Evolutionary conservation across 2,113 vertebrate species (phyloP).

Genomic region (Clarias magur): DNA sequence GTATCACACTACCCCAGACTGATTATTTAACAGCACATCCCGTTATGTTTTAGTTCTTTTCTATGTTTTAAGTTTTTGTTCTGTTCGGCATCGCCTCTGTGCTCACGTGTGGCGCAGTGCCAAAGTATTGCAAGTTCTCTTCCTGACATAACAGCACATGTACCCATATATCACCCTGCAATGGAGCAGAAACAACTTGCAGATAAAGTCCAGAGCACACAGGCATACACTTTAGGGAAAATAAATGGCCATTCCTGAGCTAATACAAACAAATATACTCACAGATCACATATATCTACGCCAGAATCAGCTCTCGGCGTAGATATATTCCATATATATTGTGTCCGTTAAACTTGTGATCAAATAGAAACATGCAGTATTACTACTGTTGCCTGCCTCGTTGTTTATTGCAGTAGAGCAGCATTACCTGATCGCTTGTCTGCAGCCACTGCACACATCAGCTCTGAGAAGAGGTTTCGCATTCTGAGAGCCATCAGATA

Average conservation of each 20-base stretch:
- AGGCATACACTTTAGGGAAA: background rate
- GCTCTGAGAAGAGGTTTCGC: background rate
- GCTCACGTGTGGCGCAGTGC: background rate
- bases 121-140: constrained; percentile 41
- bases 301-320: background rate
- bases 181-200: background rate
- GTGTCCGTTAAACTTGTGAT: background rate
- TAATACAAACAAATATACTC: background rate
- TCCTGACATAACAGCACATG: constrained; percentile 42
- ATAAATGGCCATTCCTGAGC: background rate
- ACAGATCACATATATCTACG: background rate
- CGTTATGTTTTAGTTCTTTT: background rate
- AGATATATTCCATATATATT: too few relatives aligned
- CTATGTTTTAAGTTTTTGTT: background rate
- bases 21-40: background rate
- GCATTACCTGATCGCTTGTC: background rate
- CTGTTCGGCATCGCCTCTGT: background rate
- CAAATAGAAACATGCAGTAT: background rate
- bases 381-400: background rate
- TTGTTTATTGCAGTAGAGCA: background rate
- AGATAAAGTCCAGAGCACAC: constrained; percentile 13
- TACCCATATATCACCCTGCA: constrained; percentile 31
- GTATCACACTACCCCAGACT: background rate
- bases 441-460: background rate
- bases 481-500: background rate